Evolutionary conservation across 2,888 invertebrate species (phyloP).

Genomic region (Cremastobaeus sp.): DNA sequence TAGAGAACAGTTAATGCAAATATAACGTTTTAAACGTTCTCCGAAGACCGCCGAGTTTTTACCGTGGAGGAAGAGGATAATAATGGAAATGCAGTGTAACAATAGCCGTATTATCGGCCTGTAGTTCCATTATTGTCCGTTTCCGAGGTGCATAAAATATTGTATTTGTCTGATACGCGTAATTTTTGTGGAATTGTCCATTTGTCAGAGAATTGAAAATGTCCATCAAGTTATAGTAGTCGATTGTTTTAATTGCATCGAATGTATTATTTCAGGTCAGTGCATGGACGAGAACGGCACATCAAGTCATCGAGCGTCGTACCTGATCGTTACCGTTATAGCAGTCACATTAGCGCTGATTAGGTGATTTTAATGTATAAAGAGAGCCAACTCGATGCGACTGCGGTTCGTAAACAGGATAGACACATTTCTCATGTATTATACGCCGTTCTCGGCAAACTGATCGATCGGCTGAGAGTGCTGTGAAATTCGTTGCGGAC

Average conservation of each 20-base stretch:
- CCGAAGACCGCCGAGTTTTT: too few species aligned
- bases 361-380: slow-evolving; percentile 76
- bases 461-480: slow-evolving; percentile 55
- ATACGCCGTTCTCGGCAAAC: slow-evolving; percentile 53
- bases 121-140: too few species aligned
- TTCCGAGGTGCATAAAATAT: too few species aligned
- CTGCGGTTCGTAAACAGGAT: slow-evolving; percentile 59
- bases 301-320: slow-evolving; percentile 67
- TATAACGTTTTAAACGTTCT: too few species aligned
- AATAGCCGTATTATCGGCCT: too few species aligned
- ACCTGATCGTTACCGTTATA: slow-evolving; percentile 70
- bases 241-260: slow-evolving; percentile 18
- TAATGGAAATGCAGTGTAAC: too few species aligned
- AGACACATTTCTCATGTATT: slow-evolving; percentile 61
- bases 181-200: too few species aligned
- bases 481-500: slow-evolving; percentile 40
- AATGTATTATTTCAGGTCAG: slow-evolving; percentile 80
- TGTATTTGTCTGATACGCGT: too few species aligned
- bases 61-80: too few species aligned
- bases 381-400: slow-evolving; percentile 59
- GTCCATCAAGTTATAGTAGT: too few species aligned
- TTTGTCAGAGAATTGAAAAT: slow-evolving; percentile 8
- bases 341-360: slow-evolving; percentile 68
- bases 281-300: slow-evolving; percentile 80
- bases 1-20: too few species aligned